These are phyloP conservation scores for Condylura cristata DNA, from an alignment of 2,113 vertebrate species.

Conservation along the genomic window DNA sequence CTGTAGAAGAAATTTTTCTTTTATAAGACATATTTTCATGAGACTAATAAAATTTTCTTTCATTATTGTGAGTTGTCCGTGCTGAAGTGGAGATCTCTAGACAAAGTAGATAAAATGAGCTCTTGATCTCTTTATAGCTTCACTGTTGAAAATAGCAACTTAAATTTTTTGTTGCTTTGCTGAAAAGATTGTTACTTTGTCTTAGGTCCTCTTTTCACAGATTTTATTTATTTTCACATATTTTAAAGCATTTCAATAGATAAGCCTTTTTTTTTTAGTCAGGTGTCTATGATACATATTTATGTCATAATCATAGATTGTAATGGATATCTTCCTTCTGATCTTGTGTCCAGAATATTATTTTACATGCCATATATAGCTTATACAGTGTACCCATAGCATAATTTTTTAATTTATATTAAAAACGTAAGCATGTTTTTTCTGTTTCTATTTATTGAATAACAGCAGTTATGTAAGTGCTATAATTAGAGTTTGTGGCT, in stretches of 20 bases:
- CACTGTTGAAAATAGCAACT: slow-evolving; percentile 52
- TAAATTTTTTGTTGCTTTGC: slow-evolving; percentile 57
- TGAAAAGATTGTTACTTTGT: background rate
- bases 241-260: background rate
- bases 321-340: background rate
- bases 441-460: background rate
- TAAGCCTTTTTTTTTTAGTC: background rate
- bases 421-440: background rate
- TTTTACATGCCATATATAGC: slow-evolving; percentile 7
- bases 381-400: background rate
- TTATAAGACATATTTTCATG: slow-evolving; percentile 68
- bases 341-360: slow-evolving; percentile 10
- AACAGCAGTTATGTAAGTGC: background rate
- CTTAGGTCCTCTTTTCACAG: background rate
- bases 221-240: background rate
- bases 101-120: slow-evolving; percentile 37
- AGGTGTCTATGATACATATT: background rate
- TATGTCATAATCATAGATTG: background rate
- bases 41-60: slow-evolving; percentile 48
- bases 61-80: slow-evolving; percentile 37
- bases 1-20: slow-evolving; percentile 58
- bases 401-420: slow-evolving; percentile 11
- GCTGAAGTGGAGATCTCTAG: slow-evolving; percentile 57
- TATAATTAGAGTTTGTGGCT: background rate
- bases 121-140: slow-evolving; percentile 61